Base-by-base conservation (phyloP, 2,888 invertebrate genomes). In the Erpobdella octoculata region DNA sequence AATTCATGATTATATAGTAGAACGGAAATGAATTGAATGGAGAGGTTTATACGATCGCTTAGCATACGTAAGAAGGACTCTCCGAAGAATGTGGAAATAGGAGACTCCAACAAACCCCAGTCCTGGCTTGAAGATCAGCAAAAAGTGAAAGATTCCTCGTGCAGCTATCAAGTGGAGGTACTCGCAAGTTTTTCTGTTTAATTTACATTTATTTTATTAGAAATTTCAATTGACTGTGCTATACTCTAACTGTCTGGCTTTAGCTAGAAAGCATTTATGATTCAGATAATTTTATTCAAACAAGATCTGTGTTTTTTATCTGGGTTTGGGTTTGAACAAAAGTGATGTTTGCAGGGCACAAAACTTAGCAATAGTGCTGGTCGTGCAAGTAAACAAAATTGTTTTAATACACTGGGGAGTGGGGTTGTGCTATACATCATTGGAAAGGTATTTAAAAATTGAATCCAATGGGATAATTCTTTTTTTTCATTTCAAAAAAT, bases 141-240 rank as follows among this genome's bases (percentile, higher is more conserved):
- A 33, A 48, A 36, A 53, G 48, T 69, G 6, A 69, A 53, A 46
- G 31, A 25, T n/a, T 53, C 69, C 2, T 58, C 69, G 12, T 69
- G 69, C 35, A 69, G 58, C 36, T 69, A 53, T 28, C 46, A 31
- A 41, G 69, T 69, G 12, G 69, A 69, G 46, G 69, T 69, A 12
- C n/a, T n/a, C n/a, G n/a, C n/a, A n/a, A n/a, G 28, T 12, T 18
- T 12, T 59, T 21, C 21, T 12, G 9, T n/a, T 59, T 59, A 21
- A 59, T 59, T n/a, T 59, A 9, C 12, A 12, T 9, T n/a, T n/a
- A 59, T 59, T 18, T 59, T 59, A n/a, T 59, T 59, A 15, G 18
- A 31, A 31, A 25, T 62, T 62, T 25, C n/a, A 25, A 25, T 25
- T 8, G 12, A 25, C n/a, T 31, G n/a, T 31, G 6, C 4, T 41